A percentile compares a stretch with the other conserved stretches of the same genome.
These are phyloP conservation scores for Hypocryptadius cinnamomeus DNA, from an alignment of 2,113 vertebrate genomes.

Conservation along the genomic window DNA sequence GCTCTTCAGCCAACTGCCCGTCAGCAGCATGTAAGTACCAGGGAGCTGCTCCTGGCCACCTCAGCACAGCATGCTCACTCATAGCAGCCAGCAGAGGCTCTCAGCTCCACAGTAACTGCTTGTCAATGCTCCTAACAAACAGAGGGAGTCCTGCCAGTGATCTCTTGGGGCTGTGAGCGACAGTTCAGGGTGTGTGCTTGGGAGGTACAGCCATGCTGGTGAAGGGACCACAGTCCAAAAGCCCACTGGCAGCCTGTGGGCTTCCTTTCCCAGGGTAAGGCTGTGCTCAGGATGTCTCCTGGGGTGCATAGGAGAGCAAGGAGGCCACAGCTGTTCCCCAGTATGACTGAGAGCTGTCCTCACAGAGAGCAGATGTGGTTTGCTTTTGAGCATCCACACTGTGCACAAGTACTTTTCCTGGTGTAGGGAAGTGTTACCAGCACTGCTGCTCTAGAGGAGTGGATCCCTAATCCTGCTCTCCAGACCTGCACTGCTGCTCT, in stretches of 20 bases:
- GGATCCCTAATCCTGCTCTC: background rate
- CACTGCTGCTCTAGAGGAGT: background rate
- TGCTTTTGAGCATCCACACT: background rate
- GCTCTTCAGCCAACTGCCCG: slow-evolving; percentile 84
- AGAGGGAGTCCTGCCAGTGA: background rate
- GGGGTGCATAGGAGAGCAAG: background rate
- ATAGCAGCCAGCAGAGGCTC: background rate
- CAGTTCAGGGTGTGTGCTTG: background rate
- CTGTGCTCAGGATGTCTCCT: background rate
- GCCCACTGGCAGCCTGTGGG: no score
- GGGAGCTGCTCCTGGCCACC: background rate
- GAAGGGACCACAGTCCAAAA: background rate
- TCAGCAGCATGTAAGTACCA: slow-evolving; percentile 86
- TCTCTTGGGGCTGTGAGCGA: fast-evolving
- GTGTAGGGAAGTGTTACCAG: background rate
- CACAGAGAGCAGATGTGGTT: background rate
- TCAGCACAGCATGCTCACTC: background rate
- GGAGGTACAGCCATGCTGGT: background rate
- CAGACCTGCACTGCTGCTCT: background rate
- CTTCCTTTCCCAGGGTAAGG: background rate
- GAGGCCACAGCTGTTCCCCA: background rate
- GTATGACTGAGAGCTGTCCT: background rate
- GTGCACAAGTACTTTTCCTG: background rate
- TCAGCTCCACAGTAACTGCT: background rate
- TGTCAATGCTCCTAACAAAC: background rate